A percentile compares a stretch with the other conserved stretches of the same genome.
These are phyloP conservation scores for Drosophila willistoni DNA, from an alignment of 1,140 invertebrate species.

Conservation along the genomic window DNA sequence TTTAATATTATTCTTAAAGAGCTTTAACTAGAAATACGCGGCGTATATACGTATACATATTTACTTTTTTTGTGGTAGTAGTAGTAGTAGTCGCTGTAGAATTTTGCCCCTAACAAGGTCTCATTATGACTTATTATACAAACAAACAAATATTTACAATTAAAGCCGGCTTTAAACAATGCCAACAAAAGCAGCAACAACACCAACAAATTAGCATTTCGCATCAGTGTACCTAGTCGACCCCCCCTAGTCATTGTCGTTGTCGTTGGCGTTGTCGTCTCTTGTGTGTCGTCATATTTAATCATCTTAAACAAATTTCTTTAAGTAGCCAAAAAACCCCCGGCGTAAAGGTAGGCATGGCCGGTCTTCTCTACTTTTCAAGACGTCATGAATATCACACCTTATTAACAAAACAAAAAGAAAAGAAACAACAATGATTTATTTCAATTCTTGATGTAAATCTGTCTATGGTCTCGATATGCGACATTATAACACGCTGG, in stretches of 20 bases:
- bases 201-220: constrained; percentile 33
- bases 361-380: constrained; percentile 13
- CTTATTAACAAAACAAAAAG: constrained; percentile 21
- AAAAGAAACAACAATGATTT: constrained; percentile 25
- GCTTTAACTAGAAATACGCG: neutral
- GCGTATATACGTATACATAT: neutral
- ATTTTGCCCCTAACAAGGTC: constrained; percentile 4
- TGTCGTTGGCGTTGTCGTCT: constrained; percentile 6
- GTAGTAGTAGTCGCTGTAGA: neutral
- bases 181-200: constrained; percentile 34
- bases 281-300: constrained; percentile 49
- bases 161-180: constrained; percentile 39
- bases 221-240: constrained; percentile 20
- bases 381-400: constrained; percentile 48
- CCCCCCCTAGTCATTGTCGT: neutral
- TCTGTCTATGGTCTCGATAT: constrained; percentile 14
- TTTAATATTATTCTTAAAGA: constrained; percentile 1
- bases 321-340: constrained; percentile 53
- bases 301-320: constrained; percentile 46
- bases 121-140: constrained; percentile 29
- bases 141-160: constrained; percentile 52
- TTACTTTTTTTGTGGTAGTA: neutral
- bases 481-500: constrained; percentile 23
- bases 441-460: constrained; percentile 30
- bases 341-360: constrained; percentile 36